Conservation (phyloP, 2,888 invertebrate genomes). For the Himalopsyche japonica region DNA sequence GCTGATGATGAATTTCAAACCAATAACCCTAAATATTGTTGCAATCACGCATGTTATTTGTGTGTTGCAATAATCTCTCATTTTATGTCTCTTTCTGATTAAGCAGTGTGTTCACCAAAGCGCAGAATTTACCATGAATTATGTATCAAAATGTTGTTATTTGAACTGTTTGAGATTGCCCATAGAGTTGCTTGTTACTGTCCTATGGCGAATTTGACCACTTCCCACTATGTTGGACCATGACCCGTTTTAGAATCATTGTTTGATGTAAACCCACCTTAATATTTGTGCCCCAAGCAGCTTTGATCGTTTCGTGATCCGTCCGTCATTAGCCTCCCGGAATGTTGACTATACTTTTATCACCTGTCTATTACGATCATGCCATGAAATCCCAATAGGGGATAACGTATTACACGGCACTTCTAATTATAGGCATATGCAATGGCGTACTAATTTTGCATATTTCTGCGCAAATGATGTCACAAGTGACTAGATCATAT, state of each 20-base stretch:
- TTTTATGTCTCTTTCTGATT: no score
- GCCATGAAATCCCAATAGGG: not conserved
- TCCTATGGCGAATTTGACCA: slow-evolving; percentile 24
- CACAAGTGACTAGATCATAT: no score
- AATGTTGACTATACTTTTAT: not conserved
- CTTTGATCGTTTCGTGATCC: not conserved
- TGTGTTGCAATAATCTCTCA: no score
- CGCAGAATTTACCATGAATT: no score
- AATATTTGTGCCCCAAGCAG: not conserved
- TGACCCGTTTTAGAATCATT: not conserved
- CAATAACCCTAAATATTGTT: no score
- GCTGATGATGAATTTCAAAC: no score
- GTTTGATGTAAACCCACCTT: not conserved
- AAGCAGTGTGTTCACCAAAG: no score
- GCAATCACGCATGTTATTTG: no score
- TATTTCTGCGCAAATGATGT: no score
- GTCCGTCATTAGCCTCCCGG: not conserved
- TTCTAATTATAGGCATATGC: not conserved
- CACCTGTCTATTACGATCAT: not conserved
- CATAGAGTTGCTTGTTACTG: slow-evolving; percentile 39
- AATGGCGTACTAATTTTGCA: no score
- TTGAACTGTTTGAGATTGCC: slow-evolving; percentile 30
- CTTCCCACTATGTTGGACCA: slow-evolving; percentile 27
- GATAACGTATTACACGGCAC: not conserved
- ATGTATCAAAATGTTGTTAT: not conserved